Percentiles rank a stretch among this genome's conserved stretches.
Conservation (phyloP, 1,140 invertebrate genomes). For the Aphaenogaster ashmeadi region DNA sequence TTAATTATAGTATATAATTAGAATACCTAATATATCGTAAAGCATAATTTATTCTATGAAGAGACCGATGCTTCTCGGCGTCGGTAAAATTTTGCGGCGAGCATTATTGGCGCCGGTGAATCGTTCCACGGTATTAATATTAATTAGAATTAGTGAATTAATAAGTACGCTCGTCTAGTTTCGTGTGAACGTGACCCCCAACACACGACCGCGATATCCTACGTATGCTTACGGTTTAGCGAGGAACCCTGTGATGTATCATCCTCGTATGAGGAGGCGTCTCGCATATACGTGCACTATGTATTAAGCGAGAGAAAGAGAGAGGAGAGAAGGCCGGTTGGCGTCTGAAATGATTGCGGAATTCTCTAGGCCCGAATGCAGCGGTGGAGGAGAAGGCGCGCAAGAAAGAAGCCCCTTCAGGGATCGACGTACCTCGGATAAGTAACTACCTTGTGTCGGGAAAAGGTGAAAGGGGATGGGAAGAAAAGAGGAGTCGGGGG, state of each 20-base stretch:
- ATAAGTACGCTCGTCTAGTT: conserved; percentile 75
- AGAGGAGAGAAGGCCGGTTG: conserved; percentile 35
- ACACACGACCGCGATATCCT: conserved; percentile 34
- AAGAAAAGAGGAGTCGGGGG: conserved; percentile 45
- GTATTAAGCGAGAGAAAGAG: conserved; percentile 16
- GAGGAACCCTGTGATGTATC: conserved; percentile 42
- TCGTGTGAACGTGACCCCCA: conserved; percentile 84
- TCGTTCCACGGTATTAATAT: conserved; percentile 79
- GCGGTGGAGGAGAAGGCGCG: conserved; percentile 59
- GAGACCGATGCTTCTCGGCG: not conserved
- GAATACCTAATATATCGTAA: not conserved
- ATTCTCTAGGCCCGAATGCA: conserved; percentile 66
- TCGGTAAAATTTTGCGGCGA: conserved; percentile 19
- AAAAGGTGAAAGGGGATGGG: conserved; percentile 53
- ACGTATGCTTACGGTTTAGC: conserved; percentile 52
- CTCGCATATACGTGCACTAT: not conserved
- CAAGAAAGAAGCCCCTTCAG: conserved; percentile 64
- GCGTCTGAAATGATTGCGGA: conserved; percentile 75
- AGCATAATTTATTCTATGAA: not conserved
- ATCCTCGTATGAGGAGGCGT: conserved; percentile 11
- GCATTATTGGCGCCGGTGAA: conserved; percentile 16
- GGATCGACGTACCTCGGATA: conserved; percentile 66
- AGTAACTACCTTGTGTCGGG: conserved; percentile 59
- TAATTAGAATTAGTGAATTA: conserved; percentile 84
- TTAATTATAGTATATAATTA: conserved; percentile 29